A percentile compares a stretch with the other conserved stretches of the same genome.
phyloP scores from a whole-genome alignment of 2,888 invertebrate genomes.

The Sipunculus nudus region DNA sequence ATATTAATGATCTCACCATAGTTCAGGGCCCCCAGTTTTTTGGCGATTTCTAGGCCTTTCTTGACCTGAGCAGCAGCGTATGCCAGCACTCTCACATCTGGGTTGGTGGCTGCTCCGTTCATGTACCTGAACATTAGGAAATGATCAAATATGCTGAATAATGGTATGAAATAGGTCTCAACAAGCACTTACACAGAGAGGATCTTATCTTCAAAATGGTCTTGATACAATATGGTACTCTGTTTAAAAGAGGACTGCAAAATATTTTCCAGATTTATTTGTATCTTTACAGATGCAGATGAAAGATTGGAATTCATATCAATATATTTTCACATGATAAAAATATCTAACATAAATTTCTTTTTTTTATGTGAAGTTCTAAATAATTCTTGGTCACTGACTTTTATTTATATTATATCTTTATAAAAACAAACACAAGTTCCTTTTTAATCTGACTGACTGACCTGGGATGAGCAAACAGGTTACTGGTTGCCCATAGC shows the following conservation, averaged over 20 bases:
- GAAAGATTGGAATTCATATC: too few relatives aligned
- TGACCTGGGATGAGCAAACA: conserved; percentile 73
- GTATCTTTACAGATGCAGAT: too few relatives aligned
- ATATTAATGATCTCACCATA: too few relatives aligned
- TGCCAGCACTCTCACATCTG: conserved; percentile 72
- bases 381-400: too few relatives aligned
- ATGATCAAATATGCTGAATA: not conserved
- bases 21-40: conserved; percentile 73
- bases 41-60: conserved; percentile 73
- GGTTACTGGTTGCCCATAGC: conserved; percentile 75
- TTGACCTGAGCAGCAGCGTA: conserved; percentile 73
- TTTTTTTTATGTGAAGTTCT: too few relatives aligned
- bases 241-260: too few relatives aligned
- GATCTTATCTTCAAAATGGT: not conserved
- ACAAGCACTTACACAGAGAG: not conserved
- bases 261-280: too few relatives aligned
- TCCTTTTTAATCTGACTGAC: not conserved
- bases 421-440: too few relatives aligned
- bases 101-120: conserved; percentile 73
- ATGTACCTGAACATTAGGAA: conserved; percentile 69
- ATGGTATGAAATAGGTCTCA: too few relatives aligned
- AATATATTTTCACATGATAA: too few relatives aligned
- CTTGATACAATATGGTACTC: too few relatives aligned
- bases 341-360: not conserved
- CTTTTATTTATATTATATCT: too few relatives aligned